These are phyloP conservation scores for Dendrophyllia cribrosa DNA, from an alignment of 64 coral and sea anemone species.

Conservation along the genomic window DNA sequence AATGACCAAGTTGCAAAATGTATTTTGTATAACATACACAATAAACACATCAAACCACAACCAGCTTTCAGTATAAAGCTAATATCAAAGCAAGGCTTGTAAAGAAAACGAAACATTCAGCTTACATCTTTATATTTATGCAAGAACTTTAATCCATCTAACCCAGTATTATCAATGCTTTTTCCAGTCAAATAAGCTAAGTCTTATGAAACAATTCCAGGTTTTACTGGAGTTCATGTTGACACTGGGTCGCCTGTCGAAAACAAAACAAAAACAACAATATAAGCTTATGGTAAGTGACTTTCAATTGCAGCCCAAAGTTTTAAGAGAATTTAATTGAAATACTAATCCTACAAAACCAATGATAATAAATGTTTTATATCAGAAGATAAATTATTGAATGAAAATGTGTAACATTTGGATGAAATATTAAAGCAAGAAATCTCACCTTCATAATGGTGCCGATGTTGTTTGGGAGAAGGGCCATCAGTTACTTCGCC, in stretches of 20 bases:
- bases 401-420: not conserved
- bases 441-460: conserved; percentile 20
- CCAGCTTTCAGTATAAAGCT: too few species aligned
- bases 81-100: not conserved
- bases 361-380: conserved; percentile 15
- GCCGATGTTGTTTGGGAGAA: not conserved
- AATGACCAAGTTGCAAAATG: too few species aligned
- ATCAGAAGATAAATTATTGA: not conserved
- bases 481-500: not conserved
- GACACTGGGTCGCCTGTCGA: not conserved
- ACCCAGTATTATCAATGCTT: conserved; percentile 2
- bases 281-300: not conserved
- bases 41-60: too few species aligned
- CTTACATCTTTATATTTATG: not conserved
- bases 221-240: conserved; percentile 4
- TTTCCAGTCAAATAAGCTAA: not conserved
- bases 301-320: too few species aligned
- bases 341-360: too few species aligned
- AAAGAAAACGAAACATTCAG: conserved; percentile 7
- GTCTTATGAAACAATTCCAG: conserved; percentile 12
- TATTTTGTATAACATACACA: too few species aligned
- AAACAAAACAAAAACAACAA: conserved; percentile 5
- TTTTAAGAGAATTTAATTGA: too few species aligned
- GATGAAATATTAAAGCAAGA: not conserved
- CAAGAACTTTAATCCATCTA: conserved; percentile 20